These are phyloP conservation scores for Agrotis clavis DNA, from an alignment of 2,888 invertebrate species.

Conservation along the genomic window DNA sequence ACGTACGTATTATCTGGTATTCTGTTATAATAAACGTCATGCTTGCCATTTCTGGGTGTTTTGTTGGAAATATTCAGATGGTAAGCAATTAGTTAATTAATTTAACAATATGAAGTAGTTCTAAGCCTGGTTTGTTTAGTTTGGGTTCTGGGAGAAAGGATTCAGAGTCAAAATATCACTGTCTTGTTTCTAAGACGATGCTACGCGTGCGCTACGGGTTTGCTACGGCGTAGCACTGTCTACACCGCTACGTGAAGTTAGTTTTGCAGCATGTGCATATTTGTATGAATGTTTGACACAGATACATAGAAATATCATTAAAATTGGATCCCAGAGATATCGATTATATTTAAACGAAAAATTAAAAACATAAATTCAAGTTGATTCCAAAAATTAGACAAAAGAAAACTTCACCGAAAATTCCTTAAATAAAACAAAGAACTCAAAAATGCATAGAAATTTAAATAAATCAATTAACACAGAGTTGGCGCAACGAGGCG, in stretches of 20 bases:
- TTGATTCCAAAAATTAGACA: too few relatives aligned
- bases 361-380: too few relatives aligned
- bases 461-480: constrained; percentile 54
- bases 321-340: background rate
- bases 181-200: constrained; percentile 18
- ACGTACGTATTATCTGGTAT: constrained; percentile 16
- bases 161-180: background rate
- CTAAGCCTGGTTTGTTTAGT: background rate
- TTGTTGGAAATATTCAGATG: too few relatives aligned
- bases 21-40: constrained; percentile 1
- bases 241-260: constrained; percentile 2
- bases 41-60: constrained; percentile 1
- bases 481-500: constrained; percentile 30
- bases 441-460: constrained; percentile 13
- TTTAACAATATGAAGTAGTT: background rate
- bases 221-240: constrained; percentile 17
- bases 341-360: too few relatives aligned
- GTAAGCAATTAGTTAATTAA: constrained; percentile 12
- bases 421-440: background rate
- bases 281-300: too few relatives aligned
- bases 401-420: background rate
- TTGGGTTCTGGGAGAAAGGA: background rate
- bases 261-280: too few relatives aligned
- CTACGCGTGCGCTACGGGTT: constrained; percentile 21
- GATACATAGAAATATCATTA: background rate